Evolutionary conservation across 2,888 invertebrate genomes (phyloP).

Genomic region (Rhabditoides inermis): DNA sequence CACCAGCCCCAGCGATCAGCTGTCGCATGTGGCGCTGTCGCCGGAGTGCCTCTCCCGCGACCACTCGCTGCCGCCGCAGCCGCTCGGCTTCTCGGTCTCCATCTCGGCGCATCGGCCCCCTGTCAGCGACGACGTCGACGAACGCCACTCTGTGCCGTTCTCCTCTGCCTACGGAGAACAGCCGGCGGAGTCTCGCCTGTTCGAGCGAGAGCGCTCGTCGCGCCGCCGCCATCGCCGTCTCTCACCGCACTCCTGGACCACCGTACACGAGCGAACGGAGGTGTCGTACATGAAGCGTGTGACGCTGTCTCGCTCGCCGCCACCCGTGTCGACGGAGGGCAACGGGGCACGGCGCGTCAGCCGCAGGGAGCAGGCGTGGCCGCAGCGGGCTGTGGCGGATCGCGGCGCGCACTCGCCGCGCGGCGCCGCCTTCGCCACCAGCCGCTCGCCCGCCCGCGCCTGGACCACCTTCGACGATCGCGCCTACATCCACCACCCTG

Average conservation of each 20-base stretch:
- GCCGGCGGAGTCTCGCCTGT: too few species aligned
- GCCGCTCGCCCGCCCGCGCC: too few species aligned
- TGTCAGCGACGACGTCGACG: slow-evolving; percentile 10
- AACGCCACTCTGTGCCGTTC: too few species aligned
- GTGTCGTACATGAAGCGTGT: slow-evolving; percentile 39
- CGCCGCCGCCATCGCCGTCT: slow-evolving; percentile 22
- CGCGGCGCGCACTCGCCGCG: background rate
- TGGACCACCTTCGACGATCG: too few species aligned
- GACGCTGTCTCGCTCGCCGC: slow-evolving; percentile 12
- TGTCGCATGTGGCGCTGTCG: too few species aligned
- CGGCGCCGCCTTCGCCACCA: background rate
- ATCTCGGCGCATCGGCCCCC: slow-evolving; percentile 26
- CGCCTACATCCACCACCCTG: slow-evolving; percentile 2
- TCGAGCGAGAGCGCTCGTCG: slow-evolving; percentile 7
- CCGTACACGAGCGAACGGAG: slow-evolving; percentile 40
- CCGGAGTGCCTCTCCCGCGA: too few species aligned
- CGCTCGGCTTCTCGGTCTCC: slow-evolving; percentile 25
- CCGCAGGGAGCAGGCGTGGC: background rate
- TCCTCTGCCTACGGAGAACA: too few species aligned
- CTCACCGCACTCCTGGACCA: slow-evolving; percentile 40
- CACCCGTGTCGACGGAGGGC: too few species aligned
- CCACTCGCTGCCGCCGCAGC: too few species aligned
- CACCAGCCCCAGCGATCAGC: too few species aligned
- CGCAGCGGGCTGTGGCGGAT: background rate
- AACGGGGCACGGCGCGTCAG: too few species aligned